Base-by-base conservation (phyloP, 2,113 vertebrate genomes). In the Gopherus evgoodei region DNA sequence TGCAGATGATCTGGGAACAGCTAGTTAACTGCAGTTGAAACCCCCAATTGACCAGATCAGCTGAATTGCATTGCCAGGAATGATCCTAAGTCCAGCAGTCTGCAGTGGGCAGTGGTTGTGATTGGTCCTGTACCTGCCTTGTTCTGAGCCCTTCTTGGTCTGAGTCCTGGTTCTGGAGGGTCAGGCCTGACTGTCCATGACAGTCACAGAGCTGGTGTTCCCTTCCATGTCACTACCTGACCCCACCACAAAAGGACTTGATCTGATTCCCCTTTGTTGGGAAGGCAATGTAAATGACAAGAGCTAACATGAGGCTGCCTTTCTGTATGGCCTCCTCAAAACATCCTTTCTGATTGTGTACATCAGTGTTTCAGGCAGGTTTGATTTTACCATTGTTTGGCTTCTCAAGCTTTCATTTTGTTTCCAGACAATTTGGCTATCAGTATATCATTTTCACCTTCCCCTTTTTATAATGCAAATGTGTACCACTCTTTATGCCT, bases 401-500 rank as follows among this genome's bases (percentile, higher is more conserved):
- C 72, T 95, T 95, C 47, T 78, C 42, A 35, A 7, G 57, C 24
- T 44, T 57, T 11, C 7, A 76, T 83, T 90, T 84, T 79, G 49
- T 62, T 83, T 81, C 44, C 29, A 92, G n/a, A 21, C 86, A 92
- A 12, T 86, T 52, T 57, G 13, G 44, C 88, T 21, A 2, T 56
- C 86, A 25, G 72, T n/a, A 76, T 78, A 14, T 47, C 4, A 81
- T 56, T 91, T 84, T 90, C 54, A 90, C 24, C 19, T 11, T 95
- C 9, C 12, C 5, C 11, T 90, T 88, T 85, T 81, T 44, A 53
- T 75, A 90, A 65, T 35, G 69, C 62, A 90, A 53, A 81, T 11
- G 1, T 13, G 42, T 38, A 3, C 44, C 54, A 81, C 47, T 89
- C 69, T 8, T 19, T 8, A 11, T 56, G 8, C 44, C 8, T 88